Evolutionary conservation across 2,797 vertebrate genomes (phyloP).

Genomic region (Peromyscus eremicus): DNA sequence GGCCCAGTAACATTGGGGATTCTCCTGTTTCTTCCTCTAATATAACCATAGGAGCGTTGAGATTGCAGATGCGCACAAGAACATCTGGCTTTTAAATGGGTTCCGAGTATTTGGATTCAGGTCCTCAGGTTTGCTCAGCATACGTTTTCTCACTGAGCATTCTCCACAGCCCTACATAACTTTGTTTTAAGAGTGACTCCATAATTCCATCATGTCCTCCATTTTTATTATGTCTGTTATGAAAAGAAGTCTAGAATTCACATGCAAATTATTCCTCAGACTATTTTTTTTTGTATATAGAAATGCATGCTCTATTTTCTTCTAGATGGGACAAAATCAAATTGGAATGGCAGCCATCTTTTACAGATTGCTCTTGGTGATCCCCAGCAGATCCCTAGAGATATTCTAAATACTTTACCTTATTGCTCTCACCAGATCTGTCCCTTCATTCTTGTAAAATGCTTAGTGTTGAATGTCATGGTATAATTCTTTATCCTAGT

Average conservation of each 20-base stretch:
- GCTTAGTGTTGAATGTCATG: background rate
- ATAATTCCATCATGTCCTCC: background rate
- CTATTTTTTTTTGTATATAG: background rate
- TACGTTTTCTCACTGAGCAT: background rate
- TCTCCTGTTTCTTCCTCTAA: background rate
- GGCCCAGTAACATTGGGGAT: background rate
- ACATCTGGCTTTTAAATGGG: background rate
- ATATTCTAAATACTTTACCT: background rate
- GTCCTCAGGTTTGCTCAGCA: background rate
- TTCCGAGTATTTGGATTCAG: background rate
- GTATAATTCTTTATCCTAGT: background rate
- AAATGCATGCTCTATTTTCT: background rate
- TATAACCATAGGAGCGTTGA: background rate
- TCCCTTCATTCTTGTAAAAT: background rate
- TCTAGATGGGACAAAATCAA: background rate
- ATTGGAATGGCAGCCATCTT: background rate
- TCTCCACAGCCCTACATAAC: too few species aligned
- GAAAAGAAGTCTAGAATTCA: background rate
- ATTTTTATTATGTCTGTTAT: conserved; percentile 22
- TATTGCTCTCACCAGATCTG: background rate
- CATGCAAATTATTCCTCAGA: background rate
- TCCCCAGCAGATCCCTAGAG: background rate
- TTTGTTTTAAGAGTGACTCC: background rate
- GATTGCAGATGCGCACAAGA: background rate
- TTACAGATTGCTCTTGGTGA: background rate